These are phyloP conservation scores for Motacilla alba DNA, from an alignment of 2,113 vertebrate species.

Conservation along the genomic window DNA sequence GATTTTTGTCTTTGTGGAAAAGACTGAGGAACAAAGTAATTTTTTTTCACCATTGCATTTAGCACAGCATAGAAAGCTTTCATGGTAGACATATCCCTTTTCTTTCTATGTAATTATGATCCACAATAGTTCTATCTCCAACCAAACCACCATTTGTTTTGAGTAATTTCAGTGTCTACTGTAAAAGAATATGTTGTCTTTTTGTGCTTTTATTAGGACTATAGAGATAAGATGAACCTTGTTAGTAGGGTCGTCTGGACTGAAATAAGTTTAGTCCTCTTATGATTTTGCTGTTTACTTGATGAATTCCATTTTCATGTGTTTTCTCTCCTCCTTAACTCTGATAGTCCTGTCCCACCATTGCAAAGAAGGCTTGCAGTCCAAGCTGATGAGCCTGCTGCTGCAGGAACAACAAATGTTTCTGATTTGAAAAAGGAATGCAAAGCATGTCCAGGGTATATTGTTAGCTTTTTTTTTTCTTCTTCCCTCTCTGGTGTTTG, in stretches of 20 bases:
- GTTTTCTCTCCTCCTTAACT: neutral
- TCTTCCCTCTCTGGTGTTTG: neutral
- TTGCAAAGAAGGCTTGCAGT: neutral
- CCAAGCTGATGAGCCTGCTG: neutral
- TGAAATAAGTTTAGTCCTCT: neutral
- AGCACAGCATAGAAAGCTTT: neutral
- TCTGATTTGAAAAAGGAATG: slow-evolving; percentile 3
- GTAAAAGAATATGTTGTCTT: neutral
- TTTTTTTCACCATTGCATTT: neutral
- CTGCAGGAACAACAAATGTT: neutral
- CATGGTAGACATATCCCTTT: neutral
- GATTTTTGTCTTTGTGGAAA: neutral
- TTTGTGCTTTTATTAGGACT: neutral
- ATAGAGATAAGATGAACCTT: neutral
- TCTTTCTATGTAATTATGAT: neutral
- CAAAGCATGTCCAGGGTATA: neutral
- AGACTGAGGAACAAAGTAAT: neutral
- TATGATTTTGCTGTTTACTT: neutral
- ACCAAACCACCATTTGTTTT: neutral
- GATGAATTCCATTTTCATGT: neutral
- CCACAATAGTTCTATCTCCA: neutral
- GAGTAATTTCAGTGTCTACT: neutral
- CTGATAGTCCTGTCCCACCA: neutral
- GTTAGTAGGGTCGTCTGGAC: neutral
- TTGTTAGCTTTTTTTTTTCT: neutral